Conservation (phyloP, 1,140 invertebrate species). For the Ganaspis sp. region DNA sequence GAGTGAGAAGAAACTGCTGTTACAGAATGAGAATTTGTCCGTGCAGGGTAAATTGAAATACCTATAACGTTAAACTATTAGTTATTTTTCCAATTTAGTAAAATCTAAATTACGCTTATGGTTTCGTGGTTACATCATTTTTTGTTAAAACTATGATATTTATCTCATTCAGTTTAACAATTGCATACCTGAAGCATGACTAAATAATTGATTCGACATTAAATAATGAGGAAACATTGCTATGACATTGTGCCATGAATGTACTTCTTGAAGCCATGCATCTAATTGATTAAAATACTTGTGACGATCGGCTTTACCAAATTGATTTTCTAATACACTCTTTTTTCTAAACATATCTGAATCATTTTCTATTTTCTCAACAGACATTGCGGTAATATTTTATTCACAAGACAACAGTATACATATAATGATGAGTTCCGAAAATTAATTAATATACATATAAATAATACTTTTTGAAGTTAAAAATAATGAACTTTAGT, state of each 20-base stretch:
- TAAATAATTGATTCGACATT: slow-evolving; percentile 70
- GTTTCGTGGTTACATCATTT: slow-evolving; percentile 22
- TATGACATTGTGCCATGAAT: slow-evolving; percentile 75
- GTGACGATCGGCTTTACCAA: slow-evolving; percentile 57
- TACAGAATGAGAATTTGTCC: slow-evolving; percentile 40
- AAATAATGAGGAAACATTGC: slow-evolving; percentile 75
- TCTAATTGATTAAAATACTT: slow-evolving; percentile 76
- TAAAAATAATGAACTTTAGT: no score
- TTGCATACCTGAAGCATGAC: slow-evolving; percentile 60
- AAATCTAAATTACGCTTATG: neutral
- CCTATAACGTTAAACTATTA: slow-evolving; percentile 52
- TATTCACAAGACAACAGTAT: no score
- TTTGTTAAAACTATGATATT: slow-evolving; percentile 41
- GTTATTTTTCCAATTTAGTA: slow-evolving; percentile 12
- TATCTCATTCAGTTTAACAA: neutral
- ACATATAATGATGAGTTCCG: no score
- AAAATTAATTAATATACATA: no score
- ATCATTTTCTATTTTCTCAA: slow-evolving; percentile 38
- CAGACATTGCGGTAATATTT: slow-evolving; percentile 34
- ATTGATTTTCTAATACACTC: neutral
- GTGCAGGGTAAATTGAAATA: slow-evolving; percentile 48
- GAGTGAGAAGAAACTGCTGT: slow-evolving; percentile 51
- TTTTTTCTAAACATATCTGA: slow-evolving; percentile 17
- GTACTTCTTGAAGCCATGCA: slow-evolving; percentile 76
- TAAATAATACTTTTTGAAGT: no score